phyloP scores from a whole-genome alignment of 2,888 invertebrate genomes.

The Amphimallon solstitiale region DNA sequence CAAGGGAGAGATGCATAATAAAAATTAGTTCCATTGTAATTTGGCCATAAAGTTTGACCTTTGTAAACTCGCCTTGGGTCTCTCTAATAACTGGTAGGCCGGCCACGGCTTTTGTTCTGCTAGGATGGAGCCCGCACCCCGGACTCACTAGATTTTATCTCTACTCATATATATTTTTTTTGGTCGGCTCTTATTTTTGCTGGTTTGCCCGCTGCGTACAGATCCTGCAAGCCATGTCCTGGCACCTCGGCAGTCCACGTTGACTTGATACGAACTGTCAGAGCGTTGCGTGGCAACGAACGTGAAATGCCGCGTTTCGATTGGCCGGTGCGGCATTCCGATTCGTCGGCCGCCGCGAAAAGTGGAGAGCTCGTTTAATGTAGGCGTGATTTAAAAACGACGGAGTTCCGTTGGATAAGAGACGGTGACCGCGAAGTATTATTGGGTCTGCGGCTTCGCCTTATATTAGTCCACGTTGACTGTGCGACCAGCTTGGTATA shows the following conservation, averaged over 20 bases:
- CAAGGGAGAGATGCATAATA: slow-evolving; percentile 43
- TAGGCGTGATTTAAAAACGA: slow-evolving; percentile 50
- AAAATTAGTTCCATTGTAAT: slow-evolving; percentile 57
- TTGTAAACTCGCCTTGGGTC: slow-evolving; percentile 58
- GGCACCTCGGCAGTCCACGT: slow-evolving; percentile 64
- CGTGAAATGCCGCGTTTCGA: slow-evolving; percentile 48
- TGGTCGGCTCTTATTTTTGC: slow-evolving; percentile 64
- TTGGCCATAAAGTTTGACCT: slow-evolving; percentile 61
- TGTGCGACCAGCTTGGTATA: slow-evolving; percentile 62
- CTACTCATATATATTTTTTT: slow-evolving; percentile 59
- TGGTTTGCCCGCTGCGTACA: slow-evolving; percentile 63
- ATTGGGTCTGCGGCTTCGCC: slow-evolving; percentile 47
- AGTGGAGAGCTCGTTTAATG: slow-evolving; percentile 58
- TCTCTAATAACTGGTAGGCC: slow-evolving; percentile 61
- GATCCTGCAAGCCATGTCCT: slow-evolving; percentile 63
- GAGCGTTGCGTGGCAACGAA: slow-evolving; percentile 50
- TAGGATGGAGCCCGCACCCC: slow-evolving; percentile 60
- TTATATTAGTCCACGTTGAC: slow-evolving; percentile 59
- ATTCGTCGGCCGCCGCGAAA: slow-evolving; percentile 47
- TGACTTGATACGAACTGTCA: slow-evolving; percentile 58
- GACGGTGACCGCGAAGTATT: slow-evolving; percentile 12
- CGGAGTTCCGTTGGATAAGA: slow-evolving; percentile 43
- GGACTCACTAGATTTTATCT: slow-evolving; percentile 63
- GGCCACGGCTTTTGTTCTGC: slow-evolving; percentile 61
- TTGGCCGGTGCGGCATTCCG: slow-evolving; percentile 46